Base-by-base conservation (phyloP, 2,888 invertebrate species). In the Cancer borealis region DNA sequence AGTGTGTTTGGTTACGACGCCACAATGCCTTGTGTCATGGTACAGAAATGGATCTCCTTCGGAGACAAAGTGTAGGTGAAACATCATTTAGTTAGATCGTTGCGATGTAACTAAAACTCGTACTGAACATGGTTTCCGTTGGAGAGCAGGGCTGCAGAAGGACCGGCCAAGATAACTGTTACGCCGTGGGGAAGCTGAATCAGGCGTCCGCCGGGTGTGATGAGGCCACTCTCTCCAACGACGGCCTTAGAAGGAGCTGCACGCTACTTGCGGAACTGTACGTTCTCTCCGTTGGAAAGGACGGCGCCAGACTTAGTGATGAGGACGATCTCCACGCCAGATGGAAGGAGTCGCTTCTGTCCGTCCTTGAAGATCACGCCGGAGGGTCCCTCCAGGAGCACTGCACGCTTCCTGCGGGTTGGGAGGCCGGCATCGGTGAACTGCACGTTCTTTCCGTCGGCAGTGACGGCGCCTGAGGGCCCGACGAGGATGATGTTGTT, bases 371-470 rank as follows among this genome's bases (percentile, higher is more conserved):
- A 46, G 14, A 92, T 46, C 30, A 30, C 26, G 60, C 91, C 91
- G n/a, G 73, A 73, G 73, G 73, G 73, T n/a, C 73, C 73, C 12
- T 54, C 0, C 14, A 54, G 54, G 3, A 3, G 3, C 10, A 54
- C 14, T 8, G 0, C 8, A 10, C 92, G 60, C 84, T 84, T 92
- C 14, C 3, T 30, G 45, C 92, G 30, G 92, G 47, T 6, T 73
- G 92, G 84, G 12, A 84, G 47, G 39, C 92, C 92, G 3, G 60
- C 88, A 14, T 45, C 66, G 88, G 10, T 46, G 12, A 91, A 47
- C 92, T 95, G 95, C 21, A 93, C 26, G 94, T 94, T 94, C 26
- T 14, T 92, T 17, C 95, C 95, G 88, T 93, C 94, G 14, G 87
- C 88, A 21, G 88, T 93, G 39, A 95, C 92, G 46, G 88, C 92